Percentiles rank a stretch among this genome's conserved stretches.
These are phyloP conservation scores for Lampropteryx suffumata DNA, from an alignment of 2,888 invertebrate species.

Conservation along the genomic window DNA sequence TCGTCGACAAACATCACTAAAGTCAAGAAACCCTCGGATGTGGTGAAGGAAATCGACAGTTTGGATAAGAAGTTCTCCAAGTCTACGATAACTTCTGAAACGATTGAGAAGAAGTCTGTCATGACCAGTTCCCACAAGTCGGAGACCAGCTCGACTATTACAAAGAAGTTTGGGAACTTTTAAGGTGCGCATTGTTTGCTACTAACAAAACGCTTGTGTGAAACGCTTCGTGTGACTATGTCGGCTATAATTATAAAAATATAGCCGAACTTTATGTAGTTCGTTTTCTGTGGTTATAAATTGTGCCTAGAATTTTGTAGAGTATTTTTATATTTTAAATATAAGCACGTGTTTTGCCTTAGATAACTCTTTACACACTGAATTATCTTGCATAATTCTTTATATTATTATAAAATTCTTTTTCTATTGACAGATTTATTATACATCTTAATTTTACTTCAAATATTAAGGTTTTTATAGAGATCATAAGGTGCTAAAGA, in stretches of 20 bases:
- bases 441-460: conserved; percentile 18
- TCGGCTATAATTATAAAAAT: too few species aligned
- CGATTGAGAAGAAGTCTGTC: conserved; percentile 86
- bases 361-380: conserved; percentile 17
- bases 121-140: conserved; percentile 85
- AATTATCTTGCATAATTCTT: conserved; percentile 13
- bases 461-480: conserved; percentile 19
- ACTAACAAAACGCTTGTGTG: conserved; percentile 19
- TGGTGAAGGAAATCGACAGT: conserved; percentile 79
- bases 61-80: conserved; percentile 86
- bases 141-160: conserved; percentile 81
- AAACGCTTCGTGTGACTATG: conserved; percentile 28
- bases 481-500: conserved; percentile 33
- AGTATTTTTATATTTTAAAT: conserved; percentile 9
- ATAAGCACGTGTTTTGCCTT: conserved; percentile 21
- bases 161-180: conserved; percentile 80
- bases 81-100: conserved; percentile 86
- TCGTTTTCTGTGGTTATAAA: conserved; percentile 1
- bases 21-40: conserved; percentile 63
- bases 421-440: conserved; percentile 16
- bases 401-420: not conserved
- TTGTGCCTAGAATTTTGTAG: conserved; percentile 12
- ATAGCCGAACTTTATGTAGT: too few species aligned
- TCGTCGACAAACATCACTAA: conserved; percentile 54
- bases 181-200: conserved; percentile 47